Percentiles rank a stretch among this genome's conserved stretches.
Evolutionary conservation across 1,140 invertebrate species (phyloP).

Genomic region (Apis dorsata): DNA sequence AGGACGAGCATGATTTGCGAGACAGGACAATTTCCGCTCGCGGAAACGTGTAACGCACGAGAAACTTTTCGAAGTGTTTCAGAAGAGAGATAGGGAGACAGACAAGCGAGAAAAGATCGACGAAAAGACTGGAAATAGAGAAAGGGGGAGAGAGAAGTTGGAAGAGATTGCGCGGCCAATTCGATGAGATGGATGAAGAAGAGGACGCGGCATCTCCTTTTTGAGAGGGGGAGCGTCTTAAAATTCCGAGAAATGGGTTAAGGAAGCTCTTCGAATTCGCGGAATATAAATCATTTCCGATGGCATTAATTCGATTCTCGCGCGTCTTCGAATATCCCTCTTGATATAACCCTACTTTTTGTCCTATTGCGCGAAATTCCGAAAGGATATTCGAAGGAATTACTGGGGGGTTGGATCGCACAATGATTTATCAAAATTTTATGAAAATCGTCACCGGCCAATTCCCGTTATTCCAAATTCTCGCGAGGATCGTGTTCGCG

Average conservation of each 20-base stretch:
- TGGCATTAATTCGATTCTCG: conserved; percentile 64
- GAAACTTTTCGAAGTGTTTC: conserved; percentile 54
- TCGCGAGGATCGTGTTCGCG: no score
- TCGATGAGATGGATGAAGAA: background rate
- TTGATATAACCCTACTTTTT: conserved; percentile 20
- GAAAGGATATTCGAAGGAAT: conserved; percentile 28
- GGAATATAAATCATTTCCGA: conserved; percentile 68
- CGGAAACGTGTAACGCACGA: conserved; percentile 63
- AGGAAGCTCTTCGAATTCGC: conserved; percentile 64
- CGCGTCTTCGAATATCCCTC: conserved; percentile 51
- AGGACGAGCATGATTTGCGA: conserved; percentile 60
- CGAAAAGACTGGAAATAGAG: conserved; percentile 10
- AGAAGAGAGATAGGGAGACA: conserved; percentile 36
- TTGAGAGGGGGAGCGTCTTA: conserved; percentile 32
- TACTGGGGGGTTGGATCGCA: conserved; percentile 1
- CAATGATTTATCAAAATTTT: conserved; percentile 43
- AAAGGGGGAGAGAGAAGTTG: background rate
- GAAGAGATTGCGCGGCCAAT: no score
- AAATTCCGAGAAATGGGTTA: conserved; percentile 66
- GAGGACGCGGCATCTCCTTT: background rate
- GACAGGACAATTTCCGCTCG: conserved; percentile 68
- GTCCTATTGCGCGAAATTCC: conserved; percentile 21
- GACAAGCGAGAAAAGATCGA: conserved; percentile 13
- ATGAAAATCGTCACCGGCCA: conserved; percentile 20
- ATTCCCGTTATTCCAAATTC: background rate